Percentiles rank a stretch among this genome's conserved stretches.
Conservation (phyloP, 2,888 invertebrate genomes). For the Nemoura dubitans region DNA sequence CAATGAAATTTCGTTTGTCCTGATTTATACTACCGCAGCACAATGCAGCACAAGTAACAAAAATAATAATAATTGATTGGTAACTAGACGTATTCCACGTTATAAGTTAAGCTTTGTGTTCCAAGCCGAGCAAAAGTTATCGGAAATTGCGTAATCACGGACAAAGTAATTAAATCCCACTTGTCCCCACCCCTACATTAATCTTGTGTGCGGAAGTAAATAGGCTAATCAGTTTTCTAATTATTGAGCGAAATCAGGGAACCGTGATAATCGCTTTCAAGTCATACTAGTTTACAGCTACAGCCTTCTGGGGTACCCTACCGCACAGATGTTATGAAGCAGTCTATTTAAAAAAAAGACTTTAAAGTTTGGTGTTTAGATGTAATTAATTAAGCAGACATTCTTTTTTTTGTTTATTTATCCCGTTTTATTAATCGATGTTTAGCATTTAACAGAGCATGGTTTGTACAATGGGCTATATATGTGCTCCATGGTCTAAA, state of each 20-base stretch:
- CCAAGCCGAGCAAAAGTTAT: neutral
- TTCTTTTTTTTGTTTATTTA: too few species aligned
- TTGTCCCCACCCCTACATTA: neutral
- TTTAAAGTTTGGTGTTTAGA: too few species aligned
- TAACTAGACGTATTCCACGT: neutral
- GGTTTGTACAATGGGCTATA: too few species aligned
- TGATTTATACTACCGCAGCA: neutral
- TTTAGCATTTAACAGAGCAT: too few species aligned
- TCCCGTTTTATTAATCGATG: too few species aligned
- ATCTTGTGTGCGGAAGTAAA: slow-evolving; percentile 12
- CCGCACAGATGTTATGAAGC: neutral
- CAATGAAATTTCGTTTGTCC: neutral
- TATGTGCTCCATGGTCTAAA: too few species aligned
- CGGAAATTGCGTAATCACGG: slow-evolving; percentile 12
- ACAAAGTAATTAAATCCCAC: slow-evolving; percentile 12
- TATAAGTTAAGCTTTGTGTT: slow-evolving; percentile 5
- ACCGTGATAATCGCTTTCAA: neutral
- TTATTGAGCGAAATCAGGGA: neutral
- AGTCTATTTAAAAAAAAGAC: too few species aligned
- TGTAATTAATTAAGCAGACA: too few species aligned
- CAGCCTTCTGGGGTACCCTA: neutral
- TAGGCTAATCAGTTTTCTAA: slow-evolving; percentile 12
- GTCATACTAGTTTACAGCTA: neutral
- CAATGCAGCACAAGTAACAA: neutral
- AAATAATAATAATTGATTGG: neutral